Evolutionary conservation across 2,888 invertebrate species (phyloP).

Genomic region (Esperia sulphurella): DNA sequence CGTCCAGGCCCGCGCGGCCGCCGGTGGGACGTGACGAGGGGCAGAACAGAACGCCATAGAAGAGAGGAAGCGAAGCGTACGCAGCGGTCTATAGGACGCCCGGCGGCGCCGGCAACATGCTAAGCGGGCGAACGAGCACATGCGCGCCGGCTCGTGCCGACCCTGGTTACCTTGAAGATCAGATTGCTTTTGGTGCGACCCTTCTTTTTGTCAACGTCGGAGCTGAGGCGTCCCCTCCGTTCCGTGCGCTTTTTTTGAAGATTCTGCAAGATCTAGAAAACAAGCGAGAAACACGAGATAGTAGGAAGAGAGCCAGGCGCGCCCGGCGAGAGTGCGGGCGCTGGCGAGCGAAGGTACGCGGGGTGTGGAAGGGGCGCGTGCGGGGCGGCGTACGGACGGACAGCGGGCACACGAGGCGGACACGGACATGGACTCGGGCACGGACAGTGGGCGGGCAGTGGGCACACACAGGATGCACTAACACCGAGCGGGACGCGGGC

Average conservation of each 20-base stretch:
- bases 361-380: constrained; percentile 32
- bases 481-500: constrained; percentile 68
- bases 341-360: constrained; percentile 44
- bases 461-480: constrained; percentile 68
- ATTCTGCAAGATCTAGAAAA: constrained; percentile 99
- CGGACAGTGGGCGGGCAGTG: constrained; percentile 14
- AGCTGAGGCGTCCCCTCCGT: constrained; percentile 97
- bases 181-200: constrained; percentile 98
- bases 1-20: constrained; percentile 59
- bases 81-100: constrained; percentile 72
- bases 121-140: constrained; percentile 79
- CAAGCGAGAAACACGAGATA: constrained; percentile 93
- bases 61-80: constrained; percentile 74
- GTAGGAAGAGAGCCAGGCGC: constrained; percentile 83
- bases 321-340: constrained; percentile 60
- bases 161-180: constrained; percentile 97
- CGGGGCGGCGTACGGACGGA: constrained; percentile 39
- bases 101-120: constrained; percentile 72
- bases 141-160: constrained; percentile 78
- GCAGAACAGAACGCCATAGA: constrained; percentile 58
- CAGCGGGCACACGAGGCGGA: constrained; percentile 15
- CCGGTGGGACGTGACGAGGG: constrained; percentile 55
- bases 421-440: constrained; percentile 27
- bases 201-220: constrained; percentile 95
- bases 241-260: constrained; percentile 99